These are phyloP conservation scores for Xerus inauris DNA, from an alignment of 2,113 vertebrate species.

Conservation along the genomic window DNA sequence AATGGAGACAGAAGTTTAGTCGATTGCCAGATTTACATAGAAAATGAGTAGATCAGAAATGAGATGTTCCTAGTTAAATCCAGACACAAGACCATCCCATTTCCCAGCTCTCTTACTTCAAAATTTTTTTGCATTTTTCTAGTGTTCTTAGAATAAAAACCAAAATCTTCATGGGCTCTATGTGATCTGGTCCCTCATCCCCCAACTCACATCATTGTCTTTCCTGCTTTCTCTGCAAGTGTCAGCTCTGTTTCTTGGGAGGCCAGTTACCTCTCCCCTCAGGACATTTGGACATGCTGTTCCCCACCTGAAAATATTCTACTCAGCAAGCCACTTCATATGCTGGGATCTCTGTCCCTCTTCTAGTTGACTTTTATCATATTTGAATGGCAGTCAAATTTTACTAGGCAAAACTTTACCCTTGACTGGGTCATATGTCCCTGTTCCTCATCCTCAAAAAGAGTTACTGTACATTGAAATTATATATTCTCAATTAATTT, in stretches of 20 bases:
- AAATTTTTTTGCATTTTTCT: neutral
- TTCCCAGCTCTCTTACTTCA: neutral
- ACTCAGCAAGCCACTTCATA: fast-evolving
- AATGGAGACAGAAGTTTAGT: slow-evolving; percentile 10
- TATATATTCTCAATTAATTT: neutral
- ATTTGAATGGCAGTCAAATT: neutral
- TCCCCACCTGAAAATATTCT: neutral
- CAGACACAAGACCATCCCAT: neutral
- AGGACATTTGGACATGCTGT: neutral
- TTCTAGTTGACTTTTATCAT: neutral
- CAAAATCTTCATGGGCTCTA: neutral
- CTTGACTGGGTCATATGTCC: too few relatives aligned
- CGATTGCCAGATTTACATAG: slow-evolving; percentile 52
- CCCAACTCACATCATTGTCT: neutral
- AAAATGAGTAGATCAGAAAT: slow-evolving; percentile 43
- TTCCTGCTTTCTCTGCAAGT: neutral
- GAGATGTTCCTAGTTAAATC: slow-evolving; percentile 25
- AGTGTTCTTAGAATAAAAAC: neutral
- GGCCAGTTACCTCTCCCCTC: neutral
- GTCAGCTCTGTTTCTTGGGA: neutral
- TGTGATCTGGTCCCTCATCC: neutral
- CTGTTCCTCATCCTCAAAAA: neutral
- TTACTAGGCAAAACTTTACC: neutral
- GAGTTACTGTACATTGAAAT: neutral
- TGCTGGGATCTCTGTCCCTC: fast-evolving